phyloP scores from a whole-genome alignment of 2,797 vertebrate species.

The Halcyon leucocephala region DNA sequence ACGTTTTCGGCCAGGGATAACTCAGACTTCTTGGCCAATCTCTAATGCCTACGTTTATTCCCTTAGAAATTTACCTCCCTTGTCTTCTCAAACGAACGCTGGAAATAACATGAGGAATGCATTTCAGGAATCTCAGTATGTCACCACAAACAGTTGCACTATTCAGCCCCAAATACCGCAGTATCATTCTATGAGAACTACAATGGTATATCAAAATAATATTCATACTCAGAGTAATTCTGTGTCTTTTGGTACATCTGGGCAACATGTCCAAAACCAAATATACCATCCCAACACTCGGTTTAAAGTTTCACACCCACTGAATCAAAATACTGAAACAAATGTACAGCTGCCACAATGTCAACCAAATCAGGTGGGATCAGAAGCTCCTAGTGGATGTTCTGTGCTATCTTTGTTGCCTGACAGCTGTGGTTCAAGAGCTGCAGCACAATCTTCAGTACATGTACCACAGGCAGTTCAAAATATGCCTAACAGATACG shows the following conservation, averaged over 20 bases:
- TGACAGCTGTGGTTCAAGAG: constrained; percentile 39
- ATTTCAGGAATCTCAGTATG: background rate
- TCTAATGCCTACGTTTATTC: constrained; percentile 9
- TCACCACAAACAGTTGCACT: background rate
- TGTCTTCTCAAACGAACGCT: background rate
- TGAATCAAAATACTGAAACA: constrained; percentile 2
- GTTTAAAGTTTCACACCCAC: constrained; percentile 25
- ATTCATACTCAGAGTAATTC: constrained; percentile 19
- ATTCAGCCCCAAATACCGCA: constrained; percentile 12
- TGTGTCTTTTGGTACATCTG: background rate
- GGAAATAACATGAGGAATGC: background rate
- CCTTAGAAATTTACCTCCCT: background rate
- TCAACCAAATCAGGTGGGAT: background rate
- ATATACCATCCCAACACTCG: background rate
- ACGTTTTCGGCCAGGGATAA: constrained; percentile 5
- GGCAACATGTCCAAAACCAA: constrained; percentile 40
- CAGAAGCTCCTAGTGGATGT: constrained; percentile 18
- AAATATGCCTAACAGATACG: constrained; percentile 4
- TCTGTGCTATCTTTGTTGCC: background rate
- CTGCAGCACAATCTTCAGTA: constrained; percentile 4
- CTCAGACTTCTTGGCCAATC: constrained; percentile 33
- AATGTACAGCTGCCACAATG: constrained; percentile 17
- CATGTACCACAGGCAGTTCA: background rate
- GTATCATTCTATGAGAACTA: constrained; percentile 10
- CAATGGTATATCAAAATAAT: constrained; percentile 8